Base-by-base conservation (phyloP, 2,113 vertebrate genomes). In the Galbula dea region DNA sequence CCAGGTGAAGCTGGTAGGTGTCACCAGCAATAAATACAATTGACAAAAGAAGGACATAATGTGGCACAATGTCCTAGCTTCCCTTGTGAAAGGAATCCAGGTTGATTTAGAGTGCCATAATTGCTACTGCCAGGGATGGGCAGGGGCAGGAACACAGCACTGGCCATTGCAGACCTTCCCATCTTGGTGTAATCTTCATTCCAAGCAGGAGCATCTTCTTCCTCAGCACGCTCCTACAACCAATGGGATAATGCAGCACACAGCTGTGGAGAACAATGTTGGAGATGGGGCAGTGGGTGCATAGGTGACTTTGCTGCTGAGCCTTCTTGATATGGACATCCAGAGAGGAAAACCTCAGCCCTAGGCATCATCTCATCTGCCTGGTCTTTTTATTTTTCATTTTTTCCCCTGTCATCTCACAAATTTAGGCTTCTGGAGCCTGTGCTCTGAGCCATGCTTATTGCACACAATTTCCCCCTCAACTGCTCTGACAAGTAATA, bases 381-480 rank as follows among this genome's bases (percentile, higher is more conserved):
- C 22, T n/a, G 16, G 7, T 32, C 1, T 61, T 54, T 43, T 37
- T 59, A 26, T 29, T 48, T 27, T 20, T 5, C 13, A 57, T 45
- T 46, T 13, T 0, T 0, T 24, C 13, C 20, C 16, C 3, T 4
- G 7, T 29, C 55, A 36, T 67, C 37, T 87, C 59, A 48, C n/a
- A 46, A 66, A 30, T 43, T 74, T 74, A 55, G 46, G 34, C 36
- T 83, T 58, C 51, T 63, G 34, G 58, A 92, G 63, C 62, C 71
- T 66, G 74, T 78, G 62, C 34, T 89, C 83, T 68, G 76, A 89
- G 91, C 83, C 0, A 1, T 30, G 51, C 58, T 83, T 95, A 76
- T 87, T 88, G 81, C 67, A 67, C 43, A 89, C 87, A 77, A 59
- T 83, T 88, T 94, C 67, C 65, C 71, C 45, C 57, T 92, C 59